phyloP scores from a whole-genome alignment of 2,888 invertebrate species.

The Tetheella fluctuosa region DNA sequence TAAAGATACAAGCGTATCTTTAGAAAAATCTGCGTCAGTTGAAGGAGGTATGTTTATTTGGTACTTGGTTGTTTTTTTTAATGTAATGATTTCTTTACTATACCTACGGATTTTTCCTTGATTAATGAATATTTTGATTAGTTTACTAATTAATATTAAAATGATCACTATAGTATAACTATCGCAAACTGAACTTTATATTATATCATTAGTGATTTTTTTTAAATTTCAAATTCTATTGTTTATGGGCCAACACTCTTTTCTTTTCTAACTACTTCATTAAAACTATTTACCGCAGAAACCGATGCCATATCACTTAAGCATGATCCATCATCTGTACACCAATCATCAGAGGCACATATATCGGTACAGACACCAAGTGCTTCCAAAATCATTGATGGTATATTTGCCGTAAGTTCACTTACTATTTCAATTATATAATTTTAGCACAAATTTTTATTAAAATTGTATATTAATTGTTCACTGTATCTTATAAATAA shows the following conservation, averaged over 20 bases:
- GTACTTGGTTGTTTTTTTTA: too few relatives aligned
- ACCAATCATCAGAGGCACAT: constrained; percentile 58
- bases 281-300: constrained; percentile 49
- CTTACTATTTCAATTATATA: constrained; percentile 15
- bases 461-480: too few relatives aligned
- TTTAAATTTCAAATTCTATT: too few relatives aligned
- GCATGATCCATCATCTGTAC: constrained; percentile 60
- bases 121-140: too few relatives aligned
- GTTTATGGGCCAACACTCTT: too few relatives aligned
- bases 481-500: too few relatives aligned
- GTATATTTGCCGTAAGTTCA: constrained; percentile 79
- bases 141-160: too few relatives aligned
- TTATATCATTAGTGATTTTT: too few relatives aligned
- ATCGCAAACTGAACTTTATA: too few relatives aligned
- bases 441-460: constrained; percentile 15
- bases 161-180: too few relatives aligned
- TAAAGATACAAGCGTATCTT: constrained; percentile 66
- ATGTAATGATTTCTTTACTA: too few relatives aligned
- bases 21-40: constrained; percentile 71
- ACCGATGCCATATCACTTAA: constrained; percentile 59
- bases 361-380: constrained; percentile 73
- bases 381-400: constrained; percentile 71
- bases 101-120: too few relatives aligned
- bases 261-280: constrained; percentile 14
- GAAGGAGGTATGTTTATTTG: constrained; percentile 58